phyloP scores from a whole-genome alignment of 2,888 invertebrate species.

The Oscheius onirici region DNA sequence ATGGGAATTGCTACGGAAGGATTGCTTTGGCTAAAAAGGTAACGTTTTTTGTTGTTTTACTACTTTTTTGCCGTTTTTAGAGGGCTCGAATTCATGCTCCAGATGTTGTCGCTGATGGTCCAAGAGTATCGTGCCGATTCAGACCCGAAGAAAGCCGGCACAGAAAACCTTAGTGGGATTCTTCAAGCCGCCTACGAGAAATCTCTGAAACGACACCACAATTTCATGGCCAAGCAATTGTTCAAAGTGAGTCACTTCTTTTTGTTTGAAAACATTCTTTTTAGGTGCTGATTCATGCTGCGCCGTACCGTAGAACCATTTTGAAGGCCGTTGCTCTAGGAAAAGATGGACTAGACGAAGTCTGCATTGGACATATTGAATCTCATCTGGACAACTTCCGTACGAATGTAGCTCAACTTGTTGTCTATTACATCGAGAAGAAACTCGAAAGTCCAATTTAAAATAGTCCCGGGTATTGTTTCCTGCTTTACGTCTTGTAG shows the following conservation, averaged over 20 bases:
- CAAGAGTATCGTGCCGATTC: constrained; percentile 48
- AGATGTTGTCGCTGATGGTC: constrained; percentile 62
- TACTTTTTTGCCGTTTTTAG: constrained; percentile 44
- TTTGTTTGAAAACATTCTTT: constrained; percentile 18
- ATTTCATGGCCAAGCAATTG: constrained; percentile 65
- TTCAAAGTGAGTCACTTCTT: constrained; percentile 57
- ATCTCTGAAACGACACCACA: constrained; percentile 67
- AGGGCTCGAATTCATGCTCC: constrained; percentile 70
- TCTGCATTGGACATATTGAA: constrained; percentile 67
- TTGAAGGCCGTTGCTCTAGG: constrained; percentile 68
- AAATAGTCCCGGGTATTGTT: not conserved
- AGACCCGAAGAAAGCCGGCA: constrained; percentile 43
- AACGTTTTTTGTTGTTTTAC: not conserved
- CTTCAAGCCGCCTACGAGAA: constrained; percentile 62
- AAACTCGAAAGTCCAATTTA: constrained; percentile 55
- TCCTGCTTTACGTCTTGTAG: not conserved
- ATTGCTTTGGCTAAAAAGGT: constrained; percentile 70
- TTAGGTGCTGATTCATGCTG: constrained; percentile 66
- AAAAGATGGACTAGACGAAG: constrained; percentile 65
- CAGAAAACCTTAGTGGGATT: constrained; percentile 58
- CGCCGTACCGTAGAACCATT: constrained; percentile 65
- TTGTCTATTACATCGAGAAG: constrained; percentile 63
- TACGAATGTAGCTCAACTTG: constrained; percentile 62
- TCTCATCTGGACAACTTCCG: constrained; percentile 67
- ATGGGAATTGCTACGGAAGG: constrained; percentile 69